Conservation (phyloP, 1,140 invertebrate species). For the Drosophila micromelanica region DNA sequence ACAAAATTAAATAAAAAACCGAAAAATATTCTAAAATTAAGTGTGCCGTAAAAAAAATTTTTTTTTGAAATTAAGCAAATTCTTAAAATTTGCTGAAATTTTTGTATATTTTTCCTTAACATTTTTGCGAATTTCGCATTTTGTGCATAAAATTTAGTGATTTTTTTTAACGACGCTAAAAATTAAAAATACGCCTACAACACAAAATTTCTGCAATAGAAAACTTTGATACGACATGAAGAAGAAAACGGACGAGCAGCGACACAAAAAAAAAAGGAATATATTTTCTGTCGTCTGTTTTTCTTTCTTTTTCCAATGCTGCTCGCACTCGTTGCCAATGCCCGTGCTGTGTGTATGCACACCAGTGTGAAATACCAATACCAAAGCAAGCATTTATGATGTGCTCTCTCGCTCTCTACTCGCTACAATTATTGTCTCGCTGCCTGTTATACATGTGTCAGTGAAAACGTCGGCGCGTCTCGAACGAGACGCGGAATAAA, state of each 20-base stretch:
- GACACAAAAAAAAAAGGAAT: slow-evolving; percentile 80
- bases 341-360: slow-evolving; percentile 69
- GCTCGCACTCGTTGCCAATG: slow-evolving; percentile 76
- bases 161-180: slow-evolving; percentile 62
- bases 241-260: slow-evolving; percentile 79
- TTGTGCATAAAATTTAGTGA: slow-evolving; percentile 63
- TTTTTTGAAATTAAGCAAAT: slow-evolving; percentile 43
- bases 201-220: slow-evolving; percentile 84
- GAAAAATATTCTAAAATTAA: slow-evolving; percentile 73
- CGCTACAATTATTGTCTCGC: slow-evolving; percentile 38
- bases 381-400: slow-evolving; percentile 42
- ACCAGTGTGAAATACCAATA: slow-evolving; percentile 66
- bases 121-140: slow-evolving; percentile 78
- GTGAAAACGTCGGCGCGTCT: slow-evolving; percentile 44
- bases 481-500: slow-evolving; percentile 34
- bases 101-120: slow-evolving; percentile 66
- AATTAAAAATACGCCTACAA: slow-evolving; percentile 64
- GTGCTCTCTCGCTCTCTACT: slow-evolving; percentile 45
- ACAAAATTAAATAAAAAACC: slow-evolving; percentile 70
- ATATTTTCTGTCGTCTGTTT: slow-evolving; percentile 83
- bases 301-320: slow-evolving; percentile 84
- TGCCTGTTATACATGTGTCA: slow-evolving; percentile 27
- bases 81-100: slow-evolving; percentile 39
- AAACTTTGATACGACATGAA: slow-evolving; percentile 84
- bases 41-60: slow-evolving; percentile 47